Base-by-base conservation (phyloP, 2,888 invertebrate genomes). In the Clitarchus hookeri region DNA sequence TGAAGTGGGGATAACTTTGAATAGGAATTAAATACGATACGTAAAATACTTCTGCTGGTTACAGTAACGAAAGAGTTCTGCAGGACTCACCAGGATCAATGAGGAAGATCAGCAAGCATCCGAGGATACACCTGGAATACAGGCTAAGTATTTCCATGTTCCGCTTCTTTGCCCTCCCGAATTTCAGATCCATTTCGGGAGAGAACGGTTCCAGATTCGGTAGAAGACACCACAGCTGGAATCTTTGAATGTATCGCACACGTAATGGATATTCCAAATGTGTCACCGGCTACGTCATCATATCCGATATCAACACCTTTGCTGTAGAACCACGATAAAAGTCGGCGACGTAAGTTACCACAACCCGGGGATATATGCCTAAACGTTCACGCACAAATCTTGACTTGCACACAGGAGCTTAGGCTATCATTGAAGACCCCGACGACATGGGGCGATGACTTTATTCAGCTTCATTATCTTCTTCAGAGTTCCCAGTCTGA, bases 81-180 rank as follows among this genome's bases (percentile, higher is more conserved):
- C 36, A 6, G 65, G 11, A 65, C 65, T 65, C 65, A 65, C 65
- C 65, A 65, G 65, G 65, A 9, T 65, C 65, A 19, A 65, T 19
- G 65, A 65, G 23, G 65, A 65, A 65, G 65, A 65, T 65, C 23
- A 65, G 65, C 12, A 65, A 19, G n/a, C 65, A 65, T n/a, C 65
- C 65, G 65, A 65, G 65, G 13, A 65, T 11, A 65, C 65, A 65
- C 65, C 65, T 65, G 65, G 65, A 65, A n/a, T 6, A 65, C 65
- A 65, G 65, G 65, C 65, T n/a, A n/a, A 65, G n/a, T n/a, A 65
- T n/a, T n/a, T 23, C 65, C 65, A 65, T 65, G 65, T n/a, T n/a
- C 65, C 65, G 65, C 65, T 19, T n/a, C 65, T 65, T 65, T 16
- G n/a, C 65, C 6, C 65, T 65, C 13, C 23, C 23, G 12, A n/a